Evolutionary conservation across 2,113 vertebrate genomes (phyloP), one percentile per base, ranked within the genome.

Genomic region (Ranitomeya variabilis): DNA sequence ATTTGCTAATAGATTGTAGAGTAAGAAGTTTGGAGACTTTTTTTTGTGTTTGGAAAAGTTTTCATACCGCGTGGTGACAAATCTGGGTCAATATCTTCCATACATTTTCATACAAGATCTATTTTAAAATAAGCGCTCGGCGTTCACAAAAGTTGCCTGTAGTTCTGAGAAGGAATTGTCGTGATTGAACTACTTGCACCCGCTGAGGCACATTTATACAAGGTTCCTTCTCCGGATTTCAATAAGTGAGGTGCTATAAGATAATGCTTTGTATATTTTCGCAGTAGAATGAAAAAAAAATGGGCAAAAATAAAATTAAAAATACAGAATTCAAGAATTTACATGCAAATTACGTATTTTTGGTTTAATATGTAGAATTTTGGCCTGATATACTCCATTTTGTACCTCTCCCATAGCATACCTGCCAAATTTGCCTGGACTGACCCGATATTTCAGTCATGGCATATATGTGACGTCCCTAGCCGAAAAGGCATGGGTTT

Each of bases 71-170:
- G 80, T 67, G 80, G 80, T 52, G 80, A 66, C 80, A 83, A 83
- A 83, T 83, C 60, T 83, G 67, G 80, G 80, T 83, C 80, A 83
- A 83, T 83, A 51, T 51, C 31, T 60, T 83, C 66, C 80, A 83
- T 83, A 83, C 80, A 83, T 83, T 83, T 83, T 83, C 80, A 83
- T 83, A 83, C 80, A 83, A 83, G 80, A 83, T 83, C 80, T 83
- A 83, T 83, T 83, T 83, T 83, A 83, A 52, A 83, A 83, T 83
- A 83, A 83, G 80, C 60, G 80, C 18, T 64, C 51, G 80, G 80
- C 67, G 51, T 52, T 66, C 60, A 83, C 80, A 67, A 66, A 83
- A 66, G 80, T 66, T 83, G 59, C 60, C 60, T 66, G 80, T 66
- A 83, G 80, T 83, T 83, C 80, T 83, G 80, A 82, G 80, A 6